A percentile compares a stretch with the other conserved stretches of the same genome.
Conservation (phyloP, 2,888 invertebrate genomes). For the Mamestra brassicae region DNA sequence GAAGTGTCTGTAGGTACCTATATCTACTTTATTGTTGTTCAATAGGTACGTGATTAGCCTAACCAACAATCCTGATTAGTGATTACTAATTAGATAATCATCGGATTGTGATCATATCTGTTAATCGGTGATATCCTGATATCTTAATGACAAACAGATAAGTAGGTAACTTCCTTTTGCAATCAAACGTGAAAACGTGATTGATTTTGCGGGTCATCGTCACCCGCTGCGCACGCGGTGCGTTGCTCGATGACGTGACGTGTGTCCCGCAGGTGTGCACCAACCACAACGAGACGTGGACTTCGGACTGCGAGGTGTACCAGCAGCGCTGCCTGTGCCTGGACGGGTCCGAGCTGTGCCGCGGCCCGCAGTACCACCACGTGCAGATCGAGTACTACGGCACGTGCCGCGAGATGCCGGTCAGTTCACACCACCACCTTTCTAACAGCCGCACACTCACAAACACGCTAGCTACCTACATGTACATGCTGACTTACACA, state of each 20-base stretch:
- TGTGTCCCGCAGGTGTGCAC: conserved; percentile 93
- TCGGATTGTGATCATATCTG: not conserved
- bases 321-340: conserved; percentile 98
- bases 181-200: conserved; percentile 6
- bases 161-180: conserved; percentile 8
- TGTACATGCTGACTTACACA: no score
- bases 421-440: conserved; percentile 68
- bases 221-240: not conserved
- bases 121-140: not conserved
- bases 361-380: conserved; percentile 94
- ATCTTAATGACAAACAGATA: conserved; percentile 6
- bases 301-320: conserved; percentile 98
- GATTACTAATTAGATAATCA: conserved; percentile 4
- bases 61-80: not conserved
- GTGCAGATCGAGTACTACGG: conserved; percentile 99
- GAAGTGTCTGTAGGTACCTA: not conserved
- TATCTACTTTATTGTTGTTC: not conserved
- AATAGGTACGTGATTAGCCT: not conserved
- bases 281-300: conserved; percentile 98
- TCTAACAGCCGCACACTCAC: no score
- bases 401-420: conserved; percentile 94
- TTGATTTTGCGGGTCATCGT: not conserved
- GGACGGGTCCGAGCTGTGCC: conserved; percentile 93
- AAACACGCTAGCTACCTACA: not conserved
- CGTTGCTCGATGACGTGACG: no score